These are phyloP conservation scores for Drosophila falleni DNA, from an alignment of 2,888 invertebrate genomes.

Conservation along the genomic window DNA sequence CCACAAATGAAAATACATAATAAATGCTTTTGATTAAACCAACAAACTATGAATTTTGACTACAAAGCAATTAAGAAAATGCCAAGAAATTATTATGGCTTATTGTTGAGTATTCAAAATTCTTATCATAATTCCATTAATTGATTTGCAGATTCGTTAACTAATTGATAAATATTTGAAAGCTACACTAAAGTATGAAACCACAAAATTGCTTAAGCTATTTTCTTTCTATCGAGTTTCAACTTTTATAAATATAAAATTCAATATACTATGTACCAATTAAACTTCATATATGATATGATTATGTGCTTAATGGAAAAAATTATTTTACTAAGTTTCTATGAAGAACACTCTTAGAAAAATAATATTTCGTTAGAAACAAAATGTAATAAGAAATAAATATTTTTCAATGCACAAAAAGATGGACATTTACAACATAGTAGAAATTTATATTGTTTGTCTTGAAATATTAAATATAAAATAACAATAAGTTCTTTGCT, in stretches of 20 bases:
- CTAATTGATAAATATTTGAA: not conserved
- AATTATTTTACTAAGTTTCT: no score
- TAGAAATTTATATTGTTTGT: not conserved
- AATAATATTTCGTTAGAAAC: not conserved
- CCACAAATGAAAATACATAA: conserved; percentile 2
- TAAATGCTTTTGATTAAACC: conserved; percentile 1
- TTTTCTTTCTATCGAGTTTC: not conserved
- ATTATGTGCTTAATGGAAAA: no score
- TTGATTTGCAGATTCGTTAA: conserved; percentile 2
- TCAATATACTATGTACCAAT: no score
- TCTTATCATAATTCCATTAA: conserved; percentile 1
- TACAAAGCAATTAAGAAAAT: conserved; percentile 3
- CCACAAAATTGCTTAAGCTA: not conserved
- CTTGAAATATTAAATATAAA: not conserved
- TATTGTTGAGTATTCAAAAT: not conserved
- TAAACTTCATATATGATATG: no score
- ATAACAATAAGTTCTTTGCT: conserved; percentile 3
- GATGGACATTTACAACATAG: not conserved
- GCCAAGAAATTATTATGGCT: not conserved
- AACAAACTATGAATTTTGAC: conserved; percentile 8
- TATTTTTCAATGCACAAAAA: not conserved
- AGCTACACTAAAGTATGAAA: not conserved
- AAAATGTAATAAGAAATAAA: not conserved
- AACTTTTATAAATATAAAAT: no score
- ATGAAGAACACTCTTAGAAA: no score